phyloP scores from a whole-genome alignment of 2,113 vertebrate genomes.

The Mirounga angustirostris region DNA sequence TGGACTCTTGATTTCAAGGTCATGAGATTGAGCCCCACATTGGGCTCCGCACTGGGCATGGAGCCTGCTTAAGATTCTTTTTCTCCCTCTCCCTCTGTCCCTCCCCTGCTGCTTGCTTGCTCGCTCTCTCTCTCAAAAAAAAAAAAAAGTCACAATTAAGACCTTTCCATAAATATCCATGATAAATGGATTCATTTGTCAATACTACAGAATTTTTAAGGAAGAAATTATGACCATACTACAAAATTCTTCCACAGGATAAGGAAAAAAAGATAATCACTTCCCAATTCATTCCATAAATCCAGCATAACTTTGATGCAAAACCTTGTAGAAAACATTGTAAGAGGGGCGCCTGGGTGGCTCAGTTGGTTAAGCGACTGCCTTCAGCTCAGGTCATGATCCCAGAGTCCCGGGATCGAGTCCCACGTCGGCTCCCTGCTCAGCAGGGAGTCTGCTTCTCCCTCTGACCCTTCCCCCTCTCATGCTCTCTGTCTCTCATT shows the following conservation, averaged over 20 bases:
- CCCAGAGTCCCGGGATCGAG: too few species aligned
- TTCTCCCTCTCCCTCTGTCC: neutral
- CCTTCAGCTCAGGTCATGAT: too few species aligned
- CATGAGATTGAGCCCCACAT: neutral
- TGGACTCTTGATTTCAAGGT: neutral
- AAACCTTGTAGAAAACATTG: neutral
- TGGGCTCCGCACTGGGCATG: neutral
- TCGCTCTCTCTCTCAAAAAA: too few species aligned
- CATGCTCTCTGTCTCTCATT: too few species aligned
- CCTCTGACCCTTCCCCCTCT: too few species aligned
- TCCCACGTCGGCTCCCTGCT: too few species aligned
- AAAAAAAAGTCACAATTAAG: neutral
- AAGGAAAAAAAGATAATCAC: neutral
- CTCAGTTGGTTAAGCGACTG: too few species aligned
- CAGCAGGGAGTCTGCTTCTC: too few species aligned
- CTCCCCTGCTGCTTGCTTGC: neutral
- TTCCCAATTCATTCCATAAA: neutral
- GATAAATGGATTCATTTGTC: neutral
- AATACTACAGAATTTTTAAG: neutral
- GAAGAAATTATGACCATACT: neutral
- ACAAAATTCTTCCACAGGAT: neutral
- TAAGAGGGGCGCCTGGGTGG: neutral
- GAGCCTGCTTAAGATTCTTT: neutral
- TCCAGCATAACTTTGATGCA: neutral
- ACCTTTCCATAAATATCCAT: neutral